A percentile compares a stretch with the other conserved stretches of the same genome.
Evolutionary conservation across 2,113 vertebrate species (phyloP).

Genomic region (Heptranchias perlo): DNA sequence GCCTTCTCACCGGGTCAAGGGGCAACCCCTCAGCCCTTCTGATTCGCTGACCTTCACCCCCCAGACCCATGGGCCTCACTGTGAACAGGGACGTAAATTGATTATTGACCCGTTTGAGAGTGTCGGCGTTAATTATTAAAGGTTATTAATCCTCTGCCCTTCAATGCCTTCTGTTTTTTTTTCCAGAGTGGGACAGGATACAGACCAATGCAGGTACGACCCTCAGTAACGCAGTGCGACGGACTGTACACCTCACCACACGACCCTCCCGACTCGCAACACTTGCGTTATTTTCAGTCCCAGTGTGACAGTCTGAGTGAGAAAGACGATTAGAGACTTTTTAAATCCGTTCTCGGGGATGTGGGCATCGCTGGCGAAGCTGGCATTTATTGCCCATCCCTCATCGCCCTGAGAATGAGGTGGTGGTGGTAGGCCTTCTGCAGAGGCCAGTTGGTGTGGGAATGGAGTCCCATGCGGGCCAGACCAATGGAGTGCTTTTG

Average conservation of each 20-base stretch:
- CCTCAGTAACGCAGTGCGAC: too few species aligned
- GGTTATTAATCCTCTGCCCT: background rate
- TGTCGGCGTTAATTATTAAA: background rate
- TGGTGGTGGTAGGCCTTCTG: too few species aligned
- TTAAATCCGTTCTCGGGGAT: too few species aligned
- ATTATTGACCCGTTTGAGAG: background rate
- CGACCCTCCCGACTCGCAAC: background rate
- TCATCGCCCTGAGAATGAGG: too few species aligned
- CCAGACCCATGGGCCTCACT: background rate
- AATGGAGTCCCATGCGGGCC: too few species aligned
- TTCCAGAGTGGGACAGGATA: background rate
- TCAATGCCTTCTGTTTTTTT: background rate
- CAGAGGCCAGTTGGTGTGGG: too few species aligned
- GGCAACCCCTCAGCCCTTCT: background rate
- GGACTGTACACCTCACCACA: background rate
- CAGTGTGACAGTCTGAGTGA: too few species aligned
- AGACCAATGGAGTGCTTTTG: background rate
- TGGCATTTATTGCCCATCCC: too few species aligned
- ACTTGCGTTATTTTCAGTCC: too few species aligned
- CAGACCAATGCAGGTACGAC: background rate
- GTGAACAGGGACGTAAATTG: background rate
- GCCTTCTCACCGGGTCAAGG: background rate
- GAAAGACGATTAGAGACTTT: too few species aligned
- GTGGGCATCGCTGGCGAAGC: too few species aligned
- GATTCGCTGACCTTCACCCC: background rate